A percentile compares a stretch with the other conserved stretches of the same genome.
These are phyloP conservation scores for Phlogophora meticulosa DNA, from an alignment of 2,888 invertebrate species.

Conservation along the genomic window DNA sequence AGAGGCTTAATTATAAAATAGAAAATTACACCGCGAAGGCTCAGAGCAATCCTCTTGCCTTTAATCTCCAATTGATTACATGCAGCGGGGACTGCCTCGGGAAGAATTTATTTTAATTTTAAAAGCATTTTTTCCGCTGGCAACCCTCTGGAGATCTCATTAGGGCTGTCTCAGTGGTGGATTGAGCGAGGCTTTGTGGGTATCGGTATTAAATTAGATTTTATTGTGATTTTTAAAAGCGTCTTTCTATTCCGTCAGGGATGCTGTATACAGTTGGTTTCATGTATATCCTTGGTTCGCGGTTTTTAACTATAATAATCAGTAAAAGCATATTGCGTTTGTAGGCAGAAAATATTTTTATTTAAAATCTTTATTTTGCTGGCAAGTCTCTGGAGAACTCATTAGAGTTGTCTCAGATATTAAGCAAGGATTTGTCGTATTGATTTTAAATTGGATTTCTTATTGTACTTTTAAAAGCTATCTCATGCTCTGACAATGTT, in stretches of 20 bases:
- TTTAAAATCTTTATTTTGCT: slow-evolving; percentile 39
- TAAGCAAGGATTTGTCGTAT: slow-evolving; percentile 22
- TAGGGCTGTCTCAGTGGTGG: slow-evolving; percentile 68
- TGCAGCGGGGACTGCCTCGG: slow-evolving; percentile 68
- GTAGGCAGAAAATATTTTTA: neutral
- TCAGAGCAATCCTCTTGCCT: slow-evolving; percentile 76
- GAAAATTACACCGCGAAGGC: slow-evolving; percentile 66
- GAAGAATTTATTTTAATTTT: slow-evolving; percentile 82
- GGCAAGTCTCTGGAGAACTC: slow-evolving; percentile 77
- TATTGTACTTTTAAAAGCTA: slow-evolving; percentile 38
- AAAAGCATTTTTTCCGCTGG: slow-evolving; percentile 77
- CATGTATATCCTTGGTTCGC: neutral
- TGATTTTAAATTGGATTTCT: slow-evolving; percentile 40
- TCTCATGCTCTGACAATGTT: neutral
- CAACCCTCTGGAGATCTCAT: slow-evolving; percentile 82
- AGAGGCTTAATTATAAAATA: slow-evolving; percentile 72
- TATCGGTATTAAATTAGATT: slow-evolving; percentile 62
- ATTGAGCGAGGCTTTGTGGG: slow-evolving; percentile 54
- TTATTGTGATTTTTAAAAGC: slow-evolving; percentile 59
- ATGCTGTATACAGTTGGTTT: neutral
- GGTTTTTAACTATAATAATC: neutral
- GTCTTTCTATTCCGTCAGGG: slow-evolving; percentile 21
- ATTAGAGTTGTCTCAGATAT: slow-evolving; percentile 71
- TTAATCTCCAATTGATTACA: slow-evolving; percentile 84
- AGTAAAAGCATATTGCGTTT: slow-evolving; percentile 7